A percentile compares a stretch with the other conserved stretches of the same genome.
Evolutionary conservation across 2,888 invertebrate genomes (phyloP).

Genomic region (Empis stercorea): DNA sequence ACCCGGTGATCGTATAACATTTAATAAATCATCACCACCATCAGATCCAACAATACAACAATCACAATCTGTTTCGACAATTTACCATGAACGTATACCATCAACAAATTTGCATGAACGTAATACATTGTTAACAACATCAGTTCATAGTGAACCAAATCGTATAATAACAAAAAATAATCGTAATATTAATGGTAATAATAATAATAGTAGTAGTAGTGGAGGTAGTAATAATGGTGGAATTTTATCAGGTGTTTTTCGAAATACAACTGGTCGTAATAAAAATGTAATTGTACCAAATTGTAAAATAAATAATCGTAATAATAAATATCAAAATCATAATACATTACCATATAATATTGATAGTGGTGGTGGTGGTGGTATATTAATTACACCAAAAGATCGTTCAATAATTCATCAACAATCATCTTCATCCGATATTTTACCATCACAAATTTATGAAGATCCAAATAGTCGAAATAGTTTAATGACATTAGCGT

Average conservation of each 20-base stretch:
- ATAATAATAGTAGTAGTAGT: constrained; percentile 11
- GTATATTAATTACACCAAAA: constrained; percentile 13
- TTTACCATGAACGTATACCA: constrained; percentile 21
- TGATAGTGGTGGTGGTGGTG: constrained; percentile 6
- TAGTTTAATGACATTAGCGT: constrained; percentile 6
- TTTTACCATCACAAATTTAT: constrained; percentile 8
- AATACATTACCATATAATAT: constrained; percentile 4
- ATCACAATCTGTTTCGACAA: constrained; percentile 17
- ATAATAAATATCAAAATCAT: constrained; percentile 13
- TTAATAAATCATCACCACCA: constrained; percentile 24
- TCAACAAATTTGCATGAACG: constrained; percentile 23
- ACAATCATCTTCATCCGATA: constrained; percentile 18
- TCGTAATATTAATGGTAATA: neutral
- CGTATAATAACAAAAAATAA: constrained; percentile 16
- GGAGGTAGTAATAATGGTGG: constrained; percentile 14
- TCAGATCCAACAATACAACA: no score
- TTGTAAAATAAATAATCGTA: constrained; percentile 11
- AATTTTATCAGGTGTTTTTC: constrained; percentile 18
- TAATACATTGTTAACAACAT: constrained; percentile 31
- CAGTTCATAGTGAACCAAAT: constrained; percentile 14
- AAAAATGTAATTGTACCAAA: constrained; percentile 8
- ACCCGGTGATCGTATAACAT: constrained; percentile 35
- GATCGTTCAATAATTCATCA: constrained; percentile 23
- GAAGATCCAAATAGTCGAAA: constrained; percentile 2
- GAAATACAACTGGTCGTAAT: constrained; percentile 19